These are phyloP conservation scores for Anneissia japonica DNA, from an alignment of 35 echinoderm and acorn worm genomes.

Conservation along the genomic window DNA sequence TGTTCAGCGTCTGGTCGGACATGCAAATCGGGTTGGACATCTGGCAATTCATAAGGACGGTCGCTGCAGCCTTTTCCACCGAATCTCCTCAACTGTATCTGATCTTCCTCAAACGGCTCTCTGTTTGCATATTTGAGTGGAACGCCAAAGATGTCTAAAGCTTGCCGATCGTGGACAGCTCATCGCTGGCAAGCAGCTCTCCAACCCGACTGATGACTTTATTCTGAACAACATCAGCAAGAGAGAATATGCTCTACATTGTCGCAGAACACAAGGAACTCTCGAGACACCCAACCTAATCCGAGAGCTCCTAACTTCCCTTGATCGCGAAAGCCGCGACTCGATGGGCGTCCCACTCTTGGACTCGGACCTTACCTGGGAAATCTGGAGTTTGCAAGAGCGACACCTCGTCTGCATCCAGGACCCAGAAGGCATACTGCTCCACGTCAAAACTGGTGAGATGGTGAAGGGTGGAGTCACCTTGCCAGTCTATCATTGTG, in stretches of 20 bases:
- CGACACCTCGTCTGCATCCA: slow-evolving; percentile 52
- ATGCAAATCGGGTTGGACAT: slow-evolving; percentile 44
- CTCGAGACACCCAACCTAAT: slow-evolving; percentile 19
- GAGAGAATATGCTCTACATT: slow-evolving; percentile 21
- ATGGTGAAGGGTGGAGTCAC: slow-evolving; percentile 8
- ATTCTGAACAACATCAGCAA: neutral
- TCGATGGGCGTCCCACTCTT: slow-evolving; percentile 39
- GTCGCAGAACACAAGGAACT: slow-evolving; percentile 27
- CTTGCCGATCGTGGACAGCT: slow-evolving; percentile 11
- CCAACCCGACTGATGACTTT: neutral
- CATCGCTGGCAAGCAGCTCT: neutral
- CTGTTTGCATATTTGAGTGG: slow-evolving; percentile 54
- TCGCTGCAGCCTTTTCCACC: slow-evolving; percentile 13
- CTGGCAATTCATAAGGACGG: slow-evolving; percentile 58
- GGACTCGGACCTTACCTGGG: neutral
- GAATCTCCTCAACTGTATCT: slow-evolving; percentile 37
- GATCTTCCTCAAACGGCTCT: slow-evolving; percentile 18
- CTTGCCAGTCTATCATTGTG: slow-evolving; percentile 37
- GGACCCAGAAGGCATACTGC: slow-evolving; percentile 18
- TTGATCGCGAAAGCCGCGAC: slow-evolving; percentile 7
- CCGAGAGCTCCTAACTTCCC: slow-evolving; percentile 11
- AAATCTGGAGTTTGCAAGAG: slow-evolving; percentile 30
- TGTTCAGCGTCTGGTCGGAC: slow-evolving; percentile 28
- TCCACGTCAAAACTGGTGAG: slow-evolving; percentile 26
- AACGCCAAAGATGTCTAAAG: slow-evolving; percentile 35